phyloP scores from a whole-genome alignment of 2,797 vertebrate genomes.

The Masticophis lateralis region DNA sequence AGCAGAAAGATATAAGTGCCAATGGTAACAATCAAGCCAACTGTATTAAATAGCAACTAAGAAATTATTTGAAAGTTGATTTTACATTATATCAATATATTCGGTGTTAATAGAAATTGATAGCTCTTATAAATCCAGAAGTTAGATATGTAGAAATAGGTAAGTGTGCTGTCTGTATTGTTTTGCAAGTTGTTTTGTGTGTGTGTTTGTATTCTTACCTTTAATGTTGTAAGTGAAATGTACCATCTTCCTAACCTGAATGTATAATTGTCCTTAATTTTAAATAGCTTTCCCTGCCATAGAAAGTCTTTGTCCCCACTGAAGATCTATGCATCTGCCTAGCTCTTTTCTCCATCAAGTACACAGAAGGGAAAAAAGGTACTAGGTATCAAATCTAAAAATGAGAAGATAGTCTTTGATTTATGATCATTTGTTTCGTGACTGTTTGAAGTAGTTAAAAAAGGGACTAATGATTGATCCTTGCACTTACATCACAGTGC shows the following conservation, averaged over 20 bases:
- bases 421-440: no score
- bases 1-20: conserved; percentile 58
- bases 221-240: conserved; percentile 44
- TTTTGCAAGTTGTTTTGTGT: neutral
- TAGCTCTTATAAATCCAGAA: neutral
- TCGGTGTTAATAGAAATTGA: neutral
- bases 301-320: neutral
- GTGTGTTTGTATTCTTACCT: neutral
- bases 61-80: conserved; percentile 21
- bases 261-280: conserved; percentile 32
- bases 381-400: neutral
- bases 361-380: neutral
- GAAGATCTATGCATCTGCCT: conserved; percentile 8
- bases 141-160: neutral
- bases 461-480: neutral
- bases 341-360: neutral
- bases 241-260: neutral
- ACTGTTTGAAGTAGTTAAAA: neutral
- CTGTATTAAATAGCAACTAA: conserved; percentile 40
- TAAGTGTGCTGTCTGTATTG: neutral
- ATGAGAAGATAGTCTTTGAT: no score
- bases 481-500: neutral
- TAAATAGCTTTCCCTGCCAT: conserved; percentile 13
- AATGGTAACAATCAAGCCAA: conserved; percentile 36
- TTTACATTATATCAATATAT: neutral